These are phyloP conservation scores for Microcaecilia unicolor DNA, from an alignment of 2,797 vertebrate species.

Conservation along the genomic window DNA sequence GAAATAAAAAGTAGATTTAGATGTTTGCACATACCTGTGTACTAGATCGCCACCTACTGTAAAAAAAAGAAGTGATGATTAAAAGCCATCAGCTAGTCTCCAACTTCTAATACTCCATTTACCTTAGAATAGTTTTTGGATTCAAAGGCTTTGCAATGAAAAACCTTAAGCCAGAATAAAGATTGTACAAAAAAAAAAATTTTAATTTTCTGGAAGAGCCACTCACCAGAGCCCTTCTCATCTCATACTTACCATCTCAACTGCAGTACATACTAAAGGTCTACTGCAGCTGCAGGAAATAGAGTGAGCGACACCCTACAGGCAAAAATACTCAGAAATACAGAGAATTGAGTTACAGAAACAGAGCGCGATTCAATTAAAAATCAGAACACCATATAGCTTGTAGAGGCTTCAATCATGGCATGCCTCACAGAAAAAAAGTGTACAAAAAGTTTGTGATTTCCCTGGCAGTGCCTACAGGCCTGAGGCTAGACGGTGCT, in stretches of 20 bases:
- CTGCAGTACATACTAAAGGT: slow-evolving; percentile 89
- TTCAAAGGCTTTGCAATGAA: slow-evolving; percentile 81
- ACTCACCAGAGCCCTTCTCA: slow-evolving; percentile 86
- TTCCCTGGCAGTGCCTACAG: slow-evolving; percentile 20
- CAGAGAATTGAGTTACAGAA: slow-evolving; percentile 56
- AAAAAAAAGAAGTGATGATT: slow-evolving; percentile 42
- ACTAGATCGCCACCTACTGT: slow-evolving; percentile 57
- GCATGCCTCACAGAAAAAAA: slow-evolving; percentile 10
- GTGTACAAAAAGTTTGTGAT: no score
- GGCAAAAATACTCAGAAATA: slow-evolving; percentile 82
- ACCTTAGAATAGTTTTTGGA: slow-evolving; percentile 34
- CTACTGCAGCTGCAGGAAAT: slow-evolving; percentile 88
- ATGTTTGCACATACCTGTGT: slow-evolving; percentile 52
- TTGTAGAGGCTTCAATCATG: slow-evolving; percentile 18
- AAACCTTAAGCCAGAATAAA: slow-evolving; percentile 44
- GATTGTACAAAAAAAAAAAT: slow-evolving; percentile 45
- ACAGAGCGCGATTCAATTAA: slow-evolving; percentile 43
- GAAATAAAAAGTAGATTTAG: slow-evolving; percentile 19
- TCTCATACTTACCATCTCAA: slow-evolving; percentile 84
- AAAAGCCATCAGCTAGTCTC: slow-evolving; percentile 71
- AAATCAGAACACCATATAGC: slow-evolving; percentile 46
- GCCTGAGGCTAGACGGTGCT: slow-evolving; percentile 14
- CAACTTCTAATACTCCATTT: slow-evolving; percentile 59
- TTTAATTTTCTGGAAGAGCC: slow-evolving; percentile 61
- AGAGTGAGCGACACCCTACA: slow-evolving; percentile 83